These are phyloP conservation scores for Rhinophrynus dorsalis DNA, from an alignment of 2,797 vertebrate species.

Conservation along the genomic window DNA sequence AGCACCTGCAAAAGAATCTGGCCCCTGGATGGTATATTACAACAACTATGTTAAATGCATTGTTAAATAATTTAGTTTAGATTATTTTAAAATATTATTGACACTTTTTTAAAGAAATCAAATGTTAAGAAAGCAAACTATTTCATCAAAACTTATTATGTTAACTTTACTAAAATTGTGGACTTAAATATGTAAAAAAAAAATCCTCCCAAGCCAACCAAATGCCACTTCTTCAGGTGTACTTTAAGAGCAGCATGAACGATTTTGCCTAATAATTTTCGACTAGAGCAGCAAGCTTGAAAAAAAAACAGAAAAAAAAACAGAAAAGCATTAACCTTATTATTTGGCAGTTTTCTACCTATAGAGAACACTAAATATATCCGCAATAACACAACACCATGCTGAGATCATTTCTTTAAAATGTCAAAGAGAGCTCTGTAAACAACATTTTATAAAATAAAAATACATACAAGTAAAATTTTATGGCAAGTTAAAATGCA, in stretches of 20 bases:
- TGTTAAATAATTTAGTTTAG: too few species aligned
- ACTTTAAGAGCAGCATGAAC: background rate
- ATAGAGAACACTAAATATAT: slow-evolving; percentile 51
- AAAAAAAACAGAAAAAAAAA: too few species aligned
- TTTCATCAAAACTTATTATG: too few species aligned
- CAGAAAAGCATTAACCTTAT: slow-evolving; percentile 42
- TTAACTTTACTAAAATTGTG: too few species aligned
- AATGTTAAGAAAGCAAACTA: too few species aligned
- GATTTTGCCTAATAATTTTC: background rate
- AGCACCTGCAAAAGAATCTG: too few species aligned
- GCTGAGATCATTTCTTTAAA: slow-evolving; percentile 43
- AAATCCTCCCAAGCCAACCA: slow-evolving; percentile 11
- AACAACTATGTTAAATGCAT: too few species aligned
- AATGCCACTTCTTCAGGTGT: slow-evolving; percentile 27
- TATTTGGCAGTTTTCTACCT: slow-evolving; percentile 40
- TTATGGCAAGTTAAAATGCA: background rate
- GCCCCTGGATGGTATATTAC: too few species aligned
- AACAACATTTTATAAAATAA: slow-evolving; percentile 20
- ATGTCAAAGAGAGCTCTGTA: slow-evolving; percentile 36
- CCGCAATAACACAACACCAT: slow-evolving; percentile 51
- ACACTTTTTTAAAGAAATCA: too few species aligned
- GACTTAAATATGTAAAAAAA: too few species aligned
- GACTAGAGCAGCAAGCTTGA: slow-evolving; percentile 40
- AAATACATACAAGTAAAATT: background rate
- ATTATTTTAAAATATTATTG: too few species aligned